Evolutionary conservation across 2,797 vertebrate genomes (phyloP).

Genomic region (Propithecus perrieri): DNA sequence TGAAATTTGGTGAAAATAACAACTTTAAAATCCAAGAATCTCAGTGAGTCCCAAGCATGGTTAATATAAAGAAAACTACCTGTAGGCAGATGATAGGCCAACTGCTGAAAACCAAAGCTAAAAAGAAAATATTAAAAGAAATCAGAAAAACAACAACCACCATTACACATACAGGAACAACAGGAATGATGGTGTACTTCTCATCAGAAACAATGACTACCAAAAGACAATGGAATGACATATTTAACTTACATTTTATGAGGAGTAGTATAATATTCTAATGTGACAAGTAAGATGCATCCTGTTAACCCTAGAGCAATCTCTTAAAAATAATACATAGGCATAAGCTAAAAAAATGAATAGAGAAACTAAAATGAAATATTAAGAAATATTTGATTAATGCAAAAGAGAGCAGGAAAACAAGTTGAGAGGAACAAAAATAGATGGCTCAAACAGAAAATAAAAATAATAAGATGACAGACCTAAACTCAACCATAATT

Average conservation of each 20-base stretch:
- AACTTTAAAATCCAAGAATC: background rate
- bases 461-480: background rate
- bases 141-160: background rate
- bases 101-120: constrained; percentile 2
- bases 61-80: constrained; percentile 19
- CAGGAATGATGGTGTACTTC: background rate
- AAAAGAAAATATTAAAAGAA: constrained; percentile 13
- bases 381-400: background rate
- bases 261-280: background rate
- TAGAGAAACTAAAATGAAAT: background rate
- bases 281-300: background rate
- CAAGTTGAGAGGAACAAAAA: background rate
- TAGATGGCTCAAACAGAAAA: background rate
- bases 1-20: background rate
- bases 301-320: background rate
- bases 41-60: background rate
- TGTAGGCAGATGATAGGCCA: background rate
- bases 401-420: background rate
- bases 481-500: constrained; percentile 3
- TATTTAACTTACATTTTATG: background rate
- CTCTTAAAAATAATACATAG: background rate
- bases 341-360: background rate
- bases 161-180: background rate
- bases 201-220: background rate
- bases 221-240: background rate